These are phyloP conservation scores for Eidolon helvum DNA, from an alignment of 2,113 vertebrate species.

Conservation along the genomic window DNA sequence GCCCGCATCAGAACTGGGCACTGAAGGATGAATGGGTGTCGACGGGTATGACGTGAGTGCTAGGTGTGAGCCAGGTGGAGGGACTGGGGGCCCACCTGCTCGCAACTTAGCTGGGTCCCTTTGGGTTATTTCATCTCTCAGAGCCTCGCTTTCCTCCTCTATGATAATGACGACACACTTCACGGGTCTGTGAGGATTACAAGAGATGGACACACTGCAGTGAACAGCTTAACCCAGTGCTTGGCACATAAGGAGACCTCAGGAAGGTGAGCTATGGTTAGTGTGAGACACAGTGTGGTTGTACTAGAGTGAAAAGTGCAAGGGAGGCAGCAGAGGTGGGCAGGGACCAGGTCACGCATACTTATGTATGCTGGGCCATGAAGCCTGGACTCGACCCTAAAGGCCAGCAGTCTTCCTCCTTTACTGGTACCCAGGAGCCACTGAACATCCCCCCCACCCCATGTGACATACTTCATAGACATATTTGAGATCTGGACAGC, in stretches of 20 bases:
- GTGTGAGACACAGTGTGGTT: not conserved
- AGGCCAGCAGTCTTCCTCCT: not conserved
- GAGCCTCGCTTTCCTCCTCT: not conserved
- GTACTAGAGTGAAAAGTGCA: not conserved
- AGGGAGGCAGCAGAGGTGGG: slow-evolving; percentile 59
- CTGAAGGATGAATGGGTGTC: not conserved
- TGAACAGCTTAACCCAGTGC: slow-evolving; percentile 10
- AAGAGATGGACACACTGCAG: not conserved
- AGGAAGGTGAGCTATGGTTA: slow-evolving; percentile 17
- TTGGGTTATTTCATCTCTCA: not conserved
- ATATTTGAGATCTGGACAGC: not conserved
- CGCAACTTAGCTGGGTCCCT: too few species aligned
- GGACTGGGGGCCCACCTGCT: not conserved
- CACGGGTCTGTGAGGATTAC: not conserved
- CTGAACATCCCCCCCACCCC: not conserved
- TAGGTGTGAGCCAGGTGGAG: not conserved
- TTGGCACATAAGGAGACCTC: slow-evolving; percentile 60
- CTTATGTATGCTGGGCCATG: not conserved
- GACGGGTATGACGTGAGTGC: too few species aligned
- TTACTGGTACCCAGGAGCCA: not conserved
- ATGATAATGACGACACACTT: not conserved
- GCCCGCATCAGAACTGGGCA: not conserved
- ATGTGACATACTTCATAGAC: not conserved
- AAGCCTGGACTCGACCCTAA: not conserved
- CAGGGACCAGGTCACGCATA: not conserved